Evolutionary conservation across 2,113 vertebrate species (phyloP), one percentile per base, ranked within the genome.

Genomic region (Rostratula benghalensis): DNA sequence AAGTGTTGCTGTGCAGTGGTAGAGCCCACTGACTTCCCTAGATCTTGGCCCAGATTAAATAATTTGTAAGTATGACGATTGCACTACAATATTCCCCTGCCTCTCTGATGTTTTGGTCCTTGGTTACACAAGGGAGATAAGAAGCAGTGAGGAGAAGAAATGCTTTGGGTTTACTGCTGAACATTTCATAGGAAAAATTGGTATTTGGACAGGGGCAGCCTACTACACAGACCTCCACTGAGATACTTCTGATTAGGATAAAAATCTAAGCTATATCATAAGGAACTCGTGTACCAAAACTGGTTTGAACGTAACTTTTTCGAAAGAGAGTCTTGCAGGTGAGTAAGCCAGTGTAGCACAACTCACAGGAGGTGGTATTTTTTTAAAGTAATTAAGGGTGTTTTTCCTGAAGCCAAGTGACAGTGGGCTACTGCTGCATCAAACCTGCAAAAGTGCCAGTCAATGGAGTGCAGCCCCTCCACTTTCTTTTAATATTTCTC

Each of bases 401-500:
- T 61, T 75, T 92, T 89, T 67, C 37, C 39, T 23, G 25, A 43
- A 25, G 64, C n/a, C 50, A 33, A 41, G 20, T 41, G 75, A 56
- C 5, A 1, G 10, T 17, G 22, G 67, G 20, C 31, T 85, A 6
- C 15, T 11, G 1, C 63, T 15, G 18, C 33, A 6, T 7, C 88
- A 51, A 64, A 67, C 39, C 60, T 10, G n/a, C 0, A 0, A 30
- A 60, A 88, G 17, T 0, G 0, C 19, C 0, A 0, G 51, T 37
- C n/a, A 19, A 48, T 0, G 14, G 31, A 79, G 63, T 37, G 12
- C 37, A 24, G 43, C 15, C 35, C 56, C 33, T 46, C 7, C 12
- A 2, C 68, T 50, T 86, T 14, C 30, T 70, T 60, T 69, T 20
- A 70, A 7, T 20, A 3, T 93, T 63, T 83, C 59, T 64, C 37